Evolutionary conservation across 2,797 vertebrate genomes (phyloP).

Genomic region (Molossus alvarezi): DNA sequence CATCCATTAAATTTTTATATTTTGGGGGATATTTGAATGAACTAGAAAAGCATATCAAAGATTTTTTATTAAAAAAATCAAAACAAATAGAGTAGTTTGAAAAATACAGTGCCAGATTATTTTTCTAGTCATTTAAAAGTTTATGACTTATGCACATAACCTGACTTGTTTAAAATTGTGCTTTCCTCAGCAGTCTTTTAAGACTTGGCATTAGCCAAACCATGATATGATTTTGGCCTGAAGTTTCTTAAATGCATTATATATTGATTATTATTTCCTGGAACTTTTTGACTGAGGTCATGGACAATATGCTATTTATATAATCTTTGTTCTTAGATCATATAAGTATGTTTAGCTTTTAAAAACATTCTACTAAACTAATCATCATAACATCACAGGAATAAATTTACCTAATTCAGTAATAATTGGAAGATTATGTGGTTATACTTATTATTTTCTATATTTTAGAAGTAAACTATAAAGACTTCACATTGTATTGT

Average conservation of each 20-base stretch:
- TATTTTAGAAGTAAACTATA: slow-evolving; percentile 64
- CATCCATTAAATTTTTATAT: slow-evolving; percentile 44
- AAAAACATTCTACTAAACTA: slow-evolving; percentile 35
- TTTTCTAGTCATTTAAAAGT: slow-evolving; percentile 62
- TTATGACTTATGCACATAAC: background rate
- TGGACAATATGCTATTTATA: slow-evolving; percentile 20
- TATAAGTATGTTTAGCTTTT: background rate
- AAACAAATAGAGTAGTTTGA: slow-evolving; percentile 66
- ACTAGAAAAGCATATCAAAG: slow-evolving; percentile 28
- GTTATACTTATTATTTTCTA: slow-evolving; percentile 67
- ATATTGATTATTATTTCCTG: slow-evolving; percentile 78
- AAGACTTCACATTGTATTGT: slow-evolving; percentile 5
- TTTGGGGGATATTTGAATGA: slow-evolving; percentile 10
- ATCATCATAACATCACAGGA: background rate
- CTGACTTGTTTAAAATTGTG: slow-evolving; percentile 81
- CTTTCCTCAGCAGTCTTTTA: slow-evolving; percentile 81
- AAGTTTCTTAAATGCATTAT: slow-evolving; percentile 83
- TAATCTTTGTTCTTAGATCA: slow-evolving; percentile 5
- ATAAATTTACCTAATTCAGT: slow-evolving; percentile 43
- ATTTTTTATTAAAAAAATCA: slow-evolving; percentile 57
- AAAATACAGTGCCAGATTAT: slow-evolving; percentile 64
- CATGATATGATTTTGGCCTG: slow-evolving; percentile 84
- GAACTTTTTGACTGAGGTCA: slow-evolving; percentile 61
- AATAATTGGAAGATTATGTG: slow-evolving; percentile 14
- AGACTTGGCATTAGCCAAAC: slow-evolving; percentile 80